These are phyloP conservation scores for Amblyjoppa proteus DNA, from an alignment of 2,888 invertebrate genomes.

Conservation along the genomic window DNA sequence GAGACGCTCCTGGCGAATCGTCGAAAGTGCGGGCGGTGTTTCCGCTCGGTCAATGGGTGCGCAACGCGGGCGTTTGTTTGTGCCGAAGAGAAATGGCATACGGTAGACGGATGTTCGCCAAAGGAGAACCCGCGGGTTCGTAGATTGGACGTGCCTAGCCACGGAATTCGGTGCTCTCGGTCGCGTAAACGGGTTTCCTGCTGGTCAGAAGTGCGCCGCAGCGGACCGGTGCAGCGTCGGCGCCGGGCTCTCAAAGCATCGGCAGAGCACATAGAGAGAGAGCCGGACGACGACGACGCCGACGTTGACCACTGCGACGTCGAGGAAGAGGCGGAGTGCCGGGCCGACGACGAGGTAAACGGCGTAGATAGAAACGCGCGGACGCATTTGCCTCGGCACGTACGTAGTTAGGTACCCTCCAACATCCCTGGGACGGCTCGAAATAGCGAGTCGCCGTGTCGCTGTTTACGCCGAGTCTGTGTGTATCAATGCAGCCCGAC, in stretches of 20 bases:
- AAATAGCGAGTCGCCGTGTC: constrained; percentile 44
- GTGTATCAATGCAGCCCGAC: background rate
- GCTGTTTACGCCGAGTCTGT: constrained; percentile 22
- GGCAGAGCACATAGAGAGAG: constrained; percentile 1
- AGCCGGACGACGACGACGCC: constrained; percentile 10
- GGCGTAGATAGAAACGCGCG: constrained; percentile 44
- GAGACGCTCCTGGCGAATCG: background rate
- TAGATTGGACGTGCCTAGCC: constrained; percentile 20
- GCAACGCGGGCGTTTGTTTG: background rate
- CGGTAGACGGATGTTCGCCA: constrained; percentile 11
- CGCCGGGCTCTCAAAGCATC: constrained; percentile 18
- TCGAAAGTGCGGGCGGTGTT: constrained; percentile 2
- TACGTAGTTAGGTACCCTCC: constrained; percentile 5
- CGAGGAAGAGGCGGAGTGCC: constrained; percentile 31
- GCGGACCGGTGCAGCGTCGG: constrained; percentile 27
- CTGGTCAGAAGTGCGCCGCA: background rate
- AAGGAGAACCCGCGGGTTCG: constrained; percentile 10
- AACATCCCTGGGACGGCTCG: constrained; percentile 16
- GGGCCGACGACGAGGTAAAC: constrained; percentile 43
- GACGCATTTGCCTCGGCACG: constrained; percentile 51
- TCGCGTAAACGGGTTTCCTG: constrained; percentile 52
- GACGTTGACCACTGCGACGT: constrained; percentile 18
- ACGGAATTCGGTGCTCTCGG: constrained; percentile 48
- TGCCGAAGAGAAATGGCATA: constrained; percentile 4
- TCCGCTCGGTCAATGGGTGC: background rate